Evolutionary conservation across 30 jellyfish, hydroid and myxozoan species (phyloP), one percentile per base, ranked within the genome.

Genomic region (Rhopilema esculentum): DNA sequence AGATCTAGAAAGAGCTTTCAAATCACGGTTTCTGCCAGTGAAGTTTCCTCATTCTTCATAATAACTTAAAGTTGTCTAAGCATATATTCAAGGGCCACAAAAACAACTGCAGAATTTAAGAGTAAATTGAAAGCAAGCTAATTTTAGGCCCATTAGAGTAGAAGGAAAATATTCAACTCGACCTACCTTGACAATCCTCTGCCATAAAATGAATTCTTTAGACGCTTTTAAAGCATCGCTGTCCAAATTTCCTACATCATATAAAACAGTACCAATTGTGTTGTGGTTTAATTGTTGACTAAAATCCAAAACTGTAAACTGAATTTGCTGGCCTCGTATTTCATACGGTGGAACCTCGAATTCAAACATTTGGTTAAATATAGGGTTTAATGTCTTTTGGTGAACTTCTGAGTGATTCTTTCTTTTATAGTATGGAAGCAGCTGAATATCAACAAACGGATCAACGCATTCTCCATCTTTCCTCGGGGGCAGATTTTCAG

Each of bases 301-400:
- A 75, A 95, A 95, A 69, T 95, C 99, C 48, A 95, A 71, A 22
- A 95, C 97, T n/a, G 98, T 95, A 65, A 95, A 95, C 32, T 72
- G 97, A 31, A 95, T 82, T 69, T 94, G 91, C 74, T 95, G 99
- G 18, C 89, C 90, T 19, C 97, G 90, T 20, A 95, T 88, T 88
- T 95, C 99, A 57, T 95, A 95, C 69, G 99, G 99, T 6, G 99
- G 99, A 12, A 95, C 97, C 76, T 91, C 99, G 50, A 91, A 95
- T 75, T 95, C 99, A 72, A 95, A 95, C 27, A 81, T 61, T 75
- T 95, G 99, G 73, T 95, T 91, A 72, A 95, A 95, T 0, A 82
- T 66, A 12, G 99, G 99, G 74, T 95, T 95, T 57, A 91, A 91
- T 1, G 99, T 95, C 88, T 95, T 95, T 70, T 95, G 99, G 76